Evolutionary conservation across 1,140 invertebrate genomes (phyloP).

Genomic region (Diorhabda sublineata): DNA sequence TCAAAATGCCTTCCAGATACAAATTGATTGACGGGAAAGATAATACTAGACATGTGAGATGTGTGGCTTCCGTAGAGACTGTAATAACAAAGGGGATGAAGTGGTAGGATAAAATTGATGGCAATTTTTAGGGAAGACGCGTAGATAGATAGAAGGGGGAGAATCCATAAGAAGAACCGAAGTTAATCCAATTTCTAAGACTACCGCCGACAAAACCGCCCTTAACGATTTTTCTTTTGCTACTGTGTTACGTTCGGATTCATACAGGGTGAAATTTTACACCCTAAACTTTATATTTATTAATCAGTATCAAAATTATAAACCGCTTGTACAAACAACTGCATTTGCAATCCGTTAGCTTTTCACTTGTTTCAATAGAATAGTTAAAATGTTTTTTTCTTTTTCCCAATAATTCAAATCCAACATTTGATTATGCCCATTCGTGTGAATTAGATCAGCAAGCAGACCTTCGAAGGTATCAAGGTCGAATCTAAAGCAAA

Average conservation of each 20-base stretch:
- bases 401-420: too few relatives aligned
- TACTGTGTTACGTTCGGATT: background rate
- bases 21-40: constrained; percentile 2
- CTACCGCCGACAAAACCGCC: constrained; percentile 3
- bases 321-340: too few relatives aligned
- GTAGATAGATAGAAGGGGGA: background rate
- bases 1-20: background rate
- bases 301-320: too few relatives aligned
- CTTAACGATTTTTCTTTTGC: constrained; percentile 3
- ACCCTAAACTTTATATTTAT: too few relatives aligned
- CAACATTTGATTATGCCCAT: too few relatives aligned
- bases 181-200: constrained; percentile 11
- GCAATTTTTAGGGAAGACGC: constrained; percentile 4
- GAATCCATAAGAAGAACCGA: background rate
- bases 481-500: too few relatives aligned
- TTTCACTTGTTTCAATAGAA: too few relatives aligned
- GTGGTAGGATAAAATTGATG: constrained; percentile 7
- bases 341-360: too few relatives aligned
- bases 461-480: too few relatives aligned
- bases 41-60: constrained; percentile 5
- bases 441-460: too few relatives aligned
- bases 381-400: too few relatives aligned
- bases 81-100: constrained; percentile 8
- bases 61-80: constrained; percentile 10
- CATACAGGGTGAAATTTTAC: constrained; percentile 1